Evolutionary conservation across 2,797 vertebrate genomes (phyloP).

Genomic region (Malacoraja senta): DNA sequence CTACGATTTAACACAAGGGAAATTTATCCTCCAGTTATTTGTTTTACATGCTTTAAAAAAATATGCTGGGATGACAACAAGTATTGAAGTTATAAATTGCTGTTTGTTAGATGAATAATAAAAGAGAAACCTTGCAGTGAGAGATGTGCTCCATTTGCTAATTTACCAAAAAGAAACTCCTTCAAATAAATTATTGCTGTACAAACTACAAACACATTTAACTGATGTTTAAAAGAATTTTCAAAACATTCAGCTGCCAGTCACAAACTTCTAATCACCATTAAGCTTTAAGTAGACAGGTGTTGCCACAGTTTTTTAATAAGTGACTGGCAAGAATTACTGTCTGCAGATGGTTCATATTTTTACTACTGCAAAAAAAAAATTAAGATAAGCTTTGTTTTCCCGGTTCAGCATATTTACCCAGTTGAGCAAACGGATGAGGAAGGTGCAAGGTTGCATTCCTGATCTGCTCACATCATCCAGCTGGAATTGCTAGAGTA

Average conservation of each 20-base stretch:
- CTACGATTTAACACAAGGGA: not conserved
- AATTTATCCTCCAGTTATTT: not conserved
- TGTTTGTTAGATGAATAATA: not conserved
- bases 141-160: not conserved
- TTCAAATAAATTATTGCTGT: conserved; percentile 16
- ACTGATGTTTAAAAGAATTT: conserved; percentile 18
- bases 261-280: conserved; percentile 19
- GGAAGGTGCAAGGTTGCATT: not conserved
- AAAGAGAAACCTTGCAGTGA: not conserved
- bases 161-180: not conserved
- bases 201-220: conserved; percentile 1
- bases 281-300: conserved; percentile 15
- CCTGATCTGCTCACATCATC: not conserved
- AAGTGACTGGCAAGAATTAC: conserved; percentile 26
- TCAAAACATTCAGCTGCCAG: conserved; percentile 13
- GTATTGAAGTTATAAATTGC: not conserved
- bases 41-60: not conserved
- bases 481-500: not conserved
- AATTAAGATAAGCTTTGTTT: not conserved
- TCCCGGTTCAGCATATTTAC: not conserved
- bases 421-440: not conserved
- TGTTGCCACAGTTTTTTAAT: conserved; percentile 21
- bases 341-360: not conserved
- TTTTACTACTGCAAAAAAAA: not conserved
- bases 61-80: not conserved